Conservation (phyloP, 2,797 vertebrate species). For the Distichodus sexfasciatus region DNA sequence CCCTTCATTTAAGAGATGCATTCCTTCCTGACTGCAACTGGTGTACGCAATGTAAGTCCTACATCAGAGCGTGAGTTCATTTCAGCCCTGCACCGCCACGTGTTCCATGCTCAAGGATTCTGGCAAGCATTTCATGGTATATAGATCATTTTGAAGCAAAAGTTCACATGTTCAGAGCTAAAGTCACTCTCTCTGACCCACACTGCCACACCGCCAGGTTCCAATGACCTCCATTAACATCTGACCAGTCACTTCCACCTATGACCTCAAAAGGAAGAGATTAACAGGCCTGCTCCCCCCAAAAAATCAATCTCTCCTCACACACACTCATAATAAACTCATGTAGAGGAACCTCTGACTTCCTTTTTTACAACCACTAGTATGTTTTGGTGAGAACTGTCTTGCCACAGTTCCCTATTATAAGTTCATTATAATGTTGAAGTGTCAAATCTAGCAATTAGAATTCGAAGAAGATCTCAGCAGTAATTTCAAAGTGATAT, state of each 20-base stretch:
- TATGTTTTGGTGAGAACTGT: neutral
- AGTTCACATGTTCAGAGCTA: slow-evolving; percentile 26
- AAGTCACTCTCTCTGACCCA: slow-evolving; percentile 24
- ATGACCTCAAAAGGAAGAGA: neutral
- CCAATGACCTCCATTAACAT: slow-evolving; percentile 15
- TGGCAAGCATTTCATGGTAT: neutral
- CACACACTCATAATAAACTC: neutral
- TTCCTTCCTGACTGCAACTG: neutral
- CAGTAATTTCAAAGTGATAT: no score
- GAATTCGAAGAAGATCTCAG: no score
- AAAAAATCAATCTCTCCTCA: slow-evolving; percentile 22
- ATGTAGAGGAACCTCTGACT: neutral
- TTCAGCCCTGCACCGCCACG: neutral
- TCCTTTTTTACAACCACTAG: no score
- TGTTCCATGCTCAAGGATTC: neutral
- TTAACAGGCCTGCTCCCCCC: neutral
- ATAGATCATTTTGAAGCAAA: slow-evolving; percentile 28
- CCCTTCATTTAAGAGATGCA: neutral
- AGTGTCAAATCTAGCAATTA: no score
- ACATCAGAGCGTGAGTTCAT: no score
- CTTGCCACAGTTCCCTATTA: neutral
- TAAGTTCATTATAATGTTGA: no score
- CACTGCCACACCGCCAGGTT: neutral
- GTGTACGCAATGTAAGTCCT: neutral
- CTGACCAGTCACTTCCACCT: slow-evolving; percentile 22